phyloP scores from a whole-genome alignment of 2,113 vertebrate genomes.

The Barnardius zonarius region DNA sequence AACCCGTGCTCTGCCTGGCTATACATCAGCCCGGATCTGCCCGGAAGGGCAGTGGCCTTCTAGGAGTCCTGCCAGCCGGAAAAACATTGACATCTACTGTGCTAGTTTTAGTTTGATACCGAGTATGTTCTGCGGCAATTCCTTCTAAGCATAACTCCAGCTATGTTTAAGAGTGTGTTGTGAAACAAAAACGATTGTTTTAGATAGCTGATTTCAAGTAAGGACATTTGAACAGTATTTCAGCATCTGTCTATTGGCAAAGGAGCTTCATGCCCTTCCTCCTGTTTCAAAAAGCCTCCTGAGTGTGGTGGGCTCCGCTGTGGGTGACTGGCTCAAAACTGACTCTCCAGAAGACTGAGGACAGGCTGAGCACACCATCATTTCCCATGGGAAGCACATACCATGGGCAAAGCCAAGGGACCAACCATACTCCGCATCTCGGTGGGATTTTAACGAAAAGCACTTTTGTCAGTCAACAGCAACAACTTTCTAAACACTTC shows the following conservation, averaged over 20 bases:
- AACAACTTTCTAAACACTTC: not conserved
- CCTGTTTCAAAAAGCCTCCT: not conserved
- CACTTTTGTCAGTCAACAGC: not conserved
- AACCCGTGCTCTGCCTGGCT: not conserved
- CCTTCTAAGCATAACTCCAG: not conserved
- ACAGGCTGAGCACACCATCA: not conserved
- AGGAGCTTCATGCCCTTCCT: accelerated
- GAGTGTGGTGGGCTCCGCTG: accelerated
- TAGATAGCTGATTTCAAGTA: not conserved
- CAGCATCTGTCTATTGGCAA: not conserved
- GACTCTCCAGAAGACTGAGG: not conserved
- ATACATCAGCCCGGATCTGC: accelerated
- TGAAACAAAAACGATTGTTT: not conserved
- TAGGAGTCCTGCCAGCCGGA: not conserved
- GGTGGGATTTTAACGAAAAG: not conserved
- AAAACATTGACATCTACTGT: not conserved
- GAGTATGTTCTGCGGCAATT: not conserved
- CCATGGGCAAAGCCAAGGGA: not conserved
- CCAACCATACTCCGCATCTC: not conserved
- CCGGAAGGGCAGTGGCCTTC: not conserved
- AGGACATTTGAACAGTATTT: not conserved
- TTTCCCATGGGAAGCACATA: accelerated
- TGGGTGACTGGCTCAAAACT: not conserved
- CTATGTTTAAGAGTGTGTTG: accelerated
- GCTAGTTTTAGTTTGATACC: not conserved